Base-by-base conservation (phyloP, 2,797 vertebrate species). In the Sibirionetta formosa region DNA sequence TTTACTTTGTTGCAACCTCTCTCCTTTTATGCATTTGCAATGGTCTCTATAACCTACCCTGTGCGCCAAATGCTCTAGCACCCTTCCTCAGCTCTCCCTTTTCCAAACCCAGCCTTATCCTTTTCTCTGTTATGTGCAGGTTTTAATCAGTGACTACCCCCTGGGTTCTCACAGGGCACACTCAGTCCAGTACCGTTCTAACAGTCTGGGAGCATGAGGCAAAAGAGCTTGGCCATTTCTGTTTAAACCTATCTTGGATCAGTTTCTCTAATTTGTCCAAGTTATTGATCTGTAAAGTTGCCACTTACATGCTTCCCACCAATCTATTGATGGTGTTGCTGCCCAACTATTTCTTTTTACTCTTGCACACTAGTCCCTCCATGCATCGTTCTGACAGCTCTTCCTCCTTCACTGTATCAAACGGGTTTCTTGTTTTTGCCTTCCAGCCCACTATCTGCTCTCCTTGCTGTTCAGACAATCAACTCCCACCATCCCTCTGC, bases 401-500 rank as follows among this genome's bases (percentile, higher is more conserved):
- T 66, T 35, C 22, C 58, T 90, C 58, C 77, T 93, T 78, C 4
- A 1, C 46, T 69, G 33, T 63, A 82, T 76, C 58, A 92, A 87
- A 58, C 36, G 70, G 19, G 36, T 90, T 93, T 69, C 82, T 76
- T 89, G 68, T 1, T 78, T 75, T 86, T 69, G 54, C 53, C 87
- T 86, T 86, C 54, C 54, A 94, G 69, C 58, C 76, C 36, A 78
- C 72, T 85, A 31, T 64, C 79, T 82, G 88, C 22, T 85, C 66
- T 54, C 57, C 73, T 91, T 90, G 40, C 31, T 90, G 46, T 48
- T 96, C 76, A 95, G 73, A 91, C 63, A 86, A 40, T 63, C 89
- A 79, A 24, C 89, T 84, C 94, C 90, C 73, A 94, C 95, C 80
- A 65, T 78, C 69, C 50, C 94, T 95, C 91, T 96, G 84, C 69